A percentile compares a stretch with the other conserved stretches of the same genome.
Evolutionary conservation across 1,140 invertebrate species (phyloP).

Genomic region (Macrobrachium nipponense): DNA sequence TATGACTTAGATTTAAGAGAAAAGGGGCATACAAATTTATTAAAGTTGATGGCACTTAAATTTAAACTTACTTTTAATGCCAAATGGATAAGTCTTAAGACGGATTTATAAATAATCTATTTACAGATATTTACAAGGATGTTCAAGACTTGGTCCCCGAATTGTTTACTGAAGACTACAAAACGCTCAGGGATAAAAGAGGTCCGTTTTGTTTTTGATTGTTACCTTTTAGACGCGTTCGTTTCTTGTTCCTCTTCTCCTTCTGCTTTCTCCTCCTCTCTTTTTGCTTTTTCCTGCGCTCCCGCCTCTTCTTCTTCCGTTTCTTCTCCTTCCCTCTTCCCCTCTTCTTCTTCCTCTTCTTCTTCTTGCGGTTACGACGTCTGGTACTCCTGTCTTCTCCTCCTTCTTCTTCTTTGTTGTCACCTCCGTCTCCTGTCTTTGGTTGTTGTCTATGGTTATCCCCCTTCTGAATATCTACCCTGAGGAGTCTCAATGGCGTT

Average conservation of each 20-base stretch:
- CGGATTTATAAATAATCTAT: too few species aligned
- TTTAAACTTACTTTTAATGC: too few species aligned
- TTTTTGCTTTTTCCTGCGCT: slow-evolving; percentile 9
- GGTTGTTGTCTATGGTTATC: slow-evolving; percentile 54
- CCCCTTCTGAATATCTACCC: slow-evolving; percentile 64
- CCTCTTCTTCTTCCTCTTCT: slow-evolving; percentile 23
- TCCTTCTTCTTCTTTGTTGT: neutral
- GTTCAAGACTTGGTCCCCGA: too few species aligned
- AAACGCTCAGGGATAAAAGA: neutral
- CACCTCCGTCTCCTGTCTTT: slow-evolving; percentile 49
- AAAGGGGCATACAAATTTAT: too few species aligned
- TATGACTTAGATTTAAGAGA: too few species aligned
- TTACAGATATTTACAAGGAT: too few species aligned
- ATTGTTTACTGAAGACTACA: too few species aligned
- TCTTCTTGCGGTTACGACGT: neutral
- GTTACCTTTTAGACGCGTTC: slow-evolving; percentile 50
- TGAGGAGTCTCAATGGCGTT: slow-evolving; percentile 44
- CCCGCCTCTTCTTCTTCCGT: neutral
- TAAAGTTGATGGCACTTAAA: too few species aligned
- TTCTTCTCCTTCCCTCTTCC: slow-evolving; percentile 36
- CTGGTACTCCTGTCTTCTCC: neutral
- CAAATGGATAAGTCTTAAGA: too few species aligned
- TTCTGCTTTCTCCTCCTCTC: slow-evolving; percentile 54
- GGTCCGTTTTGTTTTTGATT: slow-evolving; percentile 23
- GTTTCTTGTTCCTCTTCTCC: slow-evolving; percentile 51